Evolutionary conservation across 2,888 invertebrate species (phyloP), one percentile per base, ranked within the genome.

Genomic region (Ormia ochracea): DNA sequence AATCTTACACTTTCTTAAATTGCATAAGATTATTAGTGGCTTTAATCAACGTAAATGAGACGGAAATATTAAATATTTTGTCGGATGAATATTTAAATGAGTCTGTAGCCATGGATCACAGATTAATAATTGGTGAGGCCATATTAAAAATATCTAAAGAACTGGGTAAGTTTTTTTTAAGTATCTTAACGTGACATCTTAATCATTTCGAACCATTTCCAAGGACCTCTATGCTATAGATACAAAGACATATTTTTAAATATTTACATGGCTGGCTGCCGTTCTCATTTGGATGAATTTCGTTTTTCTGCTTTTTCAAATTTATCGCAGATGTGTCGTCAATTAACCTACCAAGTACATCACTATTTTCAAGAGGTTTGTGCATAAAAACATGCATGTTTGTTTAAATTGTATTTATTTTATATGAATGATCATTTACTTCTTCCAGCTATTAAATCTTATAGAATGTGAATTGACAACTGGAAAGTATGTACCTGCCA

Each of bases 1-100:
- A 90, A 43, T 90, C 90, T 2, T 90, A 90, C 50, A 87, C 88
- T 1, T 90, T 89, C 63, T 84, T 90, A 1, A 90, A 90, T 81
- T 88, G 89, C 45, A 87, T 90, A 31, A 84, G 88, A 4, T 78
- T 90, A 0, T 86, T 90, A 80, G 87, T 86, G 14, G 84, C 84
- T 1, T 61, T 90, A 43, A 82, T 87, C 10, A 83, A 87, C 73
- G 78, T 87, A 0, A 85, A 89, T 84, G 88, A 90, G 75, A 58
- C 83, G 0, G 87, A 88, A 65, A 87, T 90, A 3, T 61, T 90
- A 48, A 88, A 89, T n/a, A 82, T 86, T 6, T 82, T 90, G 10
- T 84, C 87, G 19, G 87, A 87, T 54, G 89, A 90, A 59, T 90
- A 89, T 83, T 81, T 88, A 12, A 84, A 86, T 36, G 87, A 87